phyloP scores from a whole-genome alignment of 1,140 invertebrate genomes.

The Rhysida immarginata region DNA sequence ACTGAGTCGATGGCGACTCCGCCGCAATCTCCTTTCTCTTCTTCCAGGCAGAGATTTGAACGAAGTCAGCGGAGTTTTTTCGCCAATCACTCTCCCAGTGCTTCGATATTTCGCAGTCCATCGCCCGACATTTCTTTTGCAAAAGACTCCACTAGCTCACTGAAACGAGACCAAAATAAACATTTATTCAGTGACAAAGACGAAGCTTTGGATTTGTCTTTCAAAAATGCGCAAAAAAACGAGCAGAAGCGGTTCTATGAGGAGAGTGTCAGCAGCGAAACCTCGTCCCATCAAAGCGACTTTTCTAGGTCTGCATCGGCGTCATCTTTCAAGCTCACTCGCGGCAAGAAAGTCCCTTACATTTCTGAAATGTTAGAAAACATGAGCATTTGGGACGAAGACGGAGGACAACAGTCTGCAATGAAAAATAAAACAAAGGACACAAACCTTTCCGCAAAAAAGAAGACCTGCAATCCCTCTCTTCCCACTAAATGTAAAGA shows the following conservation, averaged over 20 bases:
- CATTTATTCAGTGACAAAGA: background rate
- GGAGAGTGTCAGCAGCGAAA: background rate
- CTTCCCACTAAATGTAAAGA: too few species aligned
- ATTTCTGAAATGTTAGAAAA: constrained; percentile 10
- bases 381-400: constrained; percentile 7
- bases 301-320: too few species aligned
- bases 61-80: background rate
- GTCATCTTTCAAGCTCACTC: background rate
- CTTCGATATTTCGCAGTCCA: constrained; percentile 1
- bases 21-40: background rate
- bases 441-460: too few species aligned
- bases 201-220: constrained; percentile 14
- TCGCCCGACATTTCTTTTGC: background rate
- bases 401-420: background rate
- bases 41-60: too few species aligned
- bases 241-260: background rate
- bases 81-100: background rate
- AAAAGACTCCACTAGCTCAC: constrained; percentile 3
- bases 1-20: background rate
- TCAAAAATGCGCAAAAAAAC: background rate
- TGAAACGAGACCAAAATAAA: background rate
- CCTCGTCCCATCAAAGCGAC: background rate
- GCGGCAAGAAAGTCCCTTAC: background rate
- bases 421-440: too few species aligned
- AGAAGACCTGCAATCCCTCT: too few species aligned